Evolutionary conservation across 1,140 invertebrate genomes (phyloP).

Genomic region (Calephelis nemesis): DNA sequence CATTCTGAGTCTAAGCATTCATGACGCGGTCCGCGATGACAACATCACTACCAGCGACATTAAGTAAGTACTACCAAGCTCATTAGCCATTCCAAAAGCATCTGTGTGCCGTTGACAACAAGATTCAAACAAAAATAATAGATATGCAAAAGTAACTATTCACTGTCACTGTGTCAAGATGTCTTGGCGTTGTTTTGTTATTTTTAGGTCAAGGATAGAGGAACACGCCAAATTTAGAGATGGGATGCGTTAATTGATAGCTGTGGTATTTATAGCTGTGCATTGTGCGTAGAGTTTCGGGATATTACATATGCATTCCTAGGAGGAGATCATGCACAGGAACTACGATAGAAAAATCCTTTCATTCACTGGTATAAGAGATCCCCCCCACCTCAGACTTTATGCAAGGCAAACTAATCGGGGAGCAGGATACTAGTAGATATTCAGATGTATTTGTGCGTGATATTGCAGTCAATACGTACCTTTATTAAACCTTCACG

Average conservation of each 20-base stretch:
- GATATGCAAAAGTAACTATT: constrained; percentile 10
- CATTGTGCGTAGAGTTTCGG: too few species aligned
- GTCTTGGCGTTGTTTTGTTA: constrained; percentile 66
- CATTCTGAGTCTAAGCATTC: not conserved
- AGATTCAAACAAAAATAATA: constrained; percentile 17
- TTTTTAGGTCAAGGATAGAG: constrained; percentile 66
- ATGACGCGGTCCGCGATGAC: not conserved
- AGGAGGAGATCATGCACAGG: not conserved
- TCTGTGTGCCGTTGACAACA: constrained; percentile 29
- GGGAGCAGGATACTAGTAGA: too few species aligned
- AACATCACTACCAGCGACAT: not conserved
- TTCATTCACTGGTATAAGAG: too few species aligned
- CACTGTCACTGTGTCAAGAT: constrained; percentile 37
- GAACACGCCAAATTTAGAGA: constrained; percentile 40
- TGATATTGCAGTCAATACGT: too few species aligned
- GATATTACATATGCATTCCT: not conserved
- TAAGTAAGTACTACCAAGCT: constrained; percentile 3
- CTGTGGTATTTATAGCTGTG: constrained; percentile 4
- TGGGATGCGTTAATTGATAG: constrained; percentile 16
- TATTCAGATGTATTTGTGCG: too few species aligned
- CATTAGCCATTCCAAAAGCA: constrained; percentile 27
- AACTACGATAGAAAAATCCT: too few species aligned
- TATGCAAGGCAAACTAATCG: too few species aligned
- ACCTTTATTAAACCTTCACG: too few species aligned
- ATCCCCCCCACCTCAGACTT: too few species aligned